These are phyloP conservation scores for Chymomyza costata DNA, from an alignment of 1,140 invertebrate genomes.

Conservation along the genomic window DNA sequence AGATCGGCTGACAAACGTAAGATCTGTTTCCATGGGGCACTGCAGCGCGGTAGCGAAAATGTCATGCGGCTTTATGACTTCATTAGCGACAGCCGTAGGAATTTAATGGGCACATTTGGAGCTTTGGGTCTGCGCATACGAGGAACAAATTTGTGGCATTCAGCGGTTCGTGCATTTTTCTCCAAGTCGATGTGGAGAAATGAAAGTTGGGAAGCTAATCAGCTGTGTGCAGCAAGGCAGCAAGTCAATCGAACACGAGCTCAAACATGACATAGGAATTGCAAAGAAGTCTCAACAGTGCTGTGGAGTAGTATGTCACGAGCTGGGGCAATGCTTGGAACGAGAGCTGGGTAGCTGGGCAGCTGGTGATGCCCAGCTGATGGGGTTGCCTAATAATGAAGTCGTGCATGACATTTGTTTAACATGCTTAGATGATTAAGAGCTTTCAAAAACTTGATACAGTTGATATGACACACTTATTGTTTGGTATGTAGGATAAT, in stretches of 20 bases:
- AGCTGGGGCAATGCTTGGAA: conserved; percentile 19
- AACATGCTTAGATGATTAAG: conserved; percentile 52
- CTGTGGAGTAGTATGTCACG: conserved; percentile 40
- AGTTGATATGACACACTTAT: conserved; percentile 61
- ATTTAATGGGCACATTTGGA: conserved; percentile 47
- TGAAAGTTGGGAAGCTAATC: conserved; percentile 52
- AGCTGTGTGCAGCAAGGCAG: too few relatives aligned
- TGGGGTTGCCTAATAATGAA: conserved; percentile 65
- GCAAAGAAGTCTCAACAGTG: background rate
- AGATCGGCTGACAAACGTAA: conserved; percentile 52
- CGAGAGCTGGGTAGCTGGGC: background rate
- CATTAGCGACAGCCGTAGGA: conserved; percentile 62
- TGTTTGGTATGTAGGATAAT: too few relatives aligned
- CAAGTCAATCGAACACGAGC: conserved; percentile 22
- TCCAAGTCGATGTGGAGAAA: conserved; percentile 50
- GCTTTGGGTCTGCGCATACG: too few relatives aligned
- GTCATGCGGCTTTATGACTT: conserved; percentile 72
- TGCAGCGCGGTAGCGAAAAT: conserved; percentile 55
- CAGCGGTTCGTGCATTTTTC: conserved; percentile 48
- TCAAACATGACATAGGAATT: too few relatives aligned
- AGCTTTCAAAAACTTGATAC: conserved; percentile 18
- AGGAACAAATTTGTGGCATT: conserved; percentile 61
- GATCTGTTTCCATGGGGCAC: conserved; percentile 37
- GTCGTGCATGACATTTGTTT: conserved; percentile 63
- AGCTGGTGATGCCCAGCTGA: conserved; percentile 27